Conservation (phyloP, 2,888 invertebrate genomes). For the Tetanocera ferruginea region DNA sequence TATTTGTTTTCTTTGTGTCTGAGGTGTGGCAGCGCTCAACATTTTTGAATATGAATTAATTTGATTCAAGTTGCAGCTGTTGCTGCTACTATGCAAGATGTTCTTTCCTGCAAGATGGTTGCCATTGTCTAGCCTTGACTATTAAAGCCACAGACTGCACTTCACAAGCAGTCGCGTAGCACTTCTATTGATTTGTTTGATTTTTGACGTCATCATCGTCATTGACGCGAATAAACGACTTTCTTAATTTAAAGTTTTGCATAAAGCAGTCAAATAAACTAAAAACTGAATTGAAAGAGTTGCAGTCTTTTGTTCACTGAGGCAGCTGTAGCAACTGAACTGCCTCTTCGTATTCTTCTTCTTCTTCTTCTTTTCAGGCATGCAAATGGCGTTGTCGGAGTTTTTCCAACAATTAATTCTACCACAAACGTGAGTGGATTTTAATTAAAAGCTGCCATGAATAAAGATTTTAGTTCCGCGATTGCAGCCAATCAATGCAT, state of each 20-base stretch:
- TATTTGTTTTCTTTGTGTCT: background rate
- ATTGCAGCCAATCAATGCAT: background rate
- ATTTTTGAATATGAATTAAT: too few relatives aligned
- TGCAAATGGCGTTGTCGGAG: background rate
- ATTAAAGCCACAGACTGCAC: background rate
- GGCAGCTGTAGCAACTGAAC: background rate
- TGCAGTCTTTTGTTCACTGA: background rate
- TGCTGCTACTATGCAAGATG: background rate
- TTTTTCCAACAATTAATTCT: conserved; percentile 24
- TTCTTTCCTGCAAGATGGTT: background rate
- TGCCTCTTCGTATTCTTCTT: conserved; percentile 16
- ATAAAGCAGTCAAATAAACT: too few relatives aligned
- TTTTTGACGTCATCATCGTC: background rate
- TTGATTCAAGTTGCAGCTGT: background rate
- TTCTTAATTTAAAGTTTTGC: too few relatives aligned
- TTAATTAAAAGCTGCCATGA: conserved; percentile 37
- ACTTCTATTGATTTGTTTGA: background rate
- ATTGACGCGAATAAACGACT: too few relatives aligned
- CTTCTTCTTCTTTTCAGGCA: background rate
- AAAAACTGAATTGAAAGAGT: too few relatives aligned
- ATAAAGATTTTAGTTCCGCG: conserved; percentile 3
- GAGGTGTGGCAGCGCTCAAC: background rate
- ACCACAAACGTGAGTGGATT: conserved; percentile 41
- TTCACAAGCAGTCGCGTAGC: background rate
- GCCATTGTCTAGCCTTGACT: too few relatives aligned